A percentile compares a stretch with the other conserved stretches of the same genome.
These are phyloP conservation scores for Eriocheir sinensis DNA, from an alignment of 1,140 invertebrate genomes.

Conservation along the genomic window DNA sequence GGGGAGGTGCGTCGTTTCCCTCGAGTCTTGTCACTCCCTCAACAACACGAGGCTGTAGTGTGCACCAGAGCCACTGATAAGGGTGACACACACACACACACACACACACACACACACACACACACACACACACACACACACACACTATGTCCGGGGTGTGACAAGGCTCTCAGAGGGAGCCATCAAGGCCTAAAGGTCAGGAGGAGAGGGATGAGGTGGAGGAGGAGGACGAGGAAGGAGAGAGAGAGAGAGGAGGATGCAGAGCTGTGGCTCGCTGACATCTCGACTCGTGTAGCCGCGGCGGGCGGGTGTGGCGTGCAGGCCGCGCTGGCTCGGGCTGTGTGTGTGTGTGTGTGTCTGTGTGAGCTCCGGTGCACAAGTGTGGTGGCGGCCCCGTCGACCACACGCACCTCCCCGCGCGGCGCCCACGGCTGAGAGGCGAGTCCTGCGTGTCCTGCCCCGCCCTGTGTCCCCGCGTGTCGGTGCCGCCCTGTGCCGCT, in stretches of 20 bases:
- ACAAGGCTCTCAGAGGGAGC: neutral
- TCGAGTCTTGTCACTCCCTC: neutral
- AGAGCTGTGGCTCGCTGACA: neutral
- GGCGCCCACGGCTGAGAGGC: neutral
- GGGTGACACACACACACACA: neutral
- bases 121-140: slow-evolving; percentile 10
- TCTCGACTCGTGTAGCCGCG: slow-evolving; percentile 10
- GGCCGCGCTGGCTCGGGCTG: neutral
- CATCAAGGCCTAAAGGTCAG: neutral
- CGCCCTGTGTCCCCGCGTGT: neutral
- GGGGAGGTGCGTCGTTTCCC: too few species aligned
- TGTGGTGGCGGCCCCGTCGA: neutral
- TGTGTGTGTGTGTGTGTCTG: neutral
- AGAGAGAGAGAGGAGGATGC: neutral
- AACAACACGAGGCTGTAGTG: neutral
- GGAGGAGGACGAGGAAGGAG: neutral
- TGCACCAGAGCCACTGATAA: neutral
- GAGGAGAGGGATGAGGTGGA: neutral
- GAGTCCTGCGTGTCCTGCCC: neutral
- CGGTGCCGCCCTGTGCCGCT: neutral
- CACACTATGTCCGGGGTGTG: neutral
- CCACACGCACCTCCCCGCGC: neutral
- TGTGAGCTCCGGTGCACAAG: neutral
- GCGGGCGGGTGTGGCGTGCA: neutral
- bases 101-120: too few species aligned